phyloP scores from a whole-genome alignment of 2,113 vertebrate genomes.

The Oplegnathus fasciatus region DNA sequence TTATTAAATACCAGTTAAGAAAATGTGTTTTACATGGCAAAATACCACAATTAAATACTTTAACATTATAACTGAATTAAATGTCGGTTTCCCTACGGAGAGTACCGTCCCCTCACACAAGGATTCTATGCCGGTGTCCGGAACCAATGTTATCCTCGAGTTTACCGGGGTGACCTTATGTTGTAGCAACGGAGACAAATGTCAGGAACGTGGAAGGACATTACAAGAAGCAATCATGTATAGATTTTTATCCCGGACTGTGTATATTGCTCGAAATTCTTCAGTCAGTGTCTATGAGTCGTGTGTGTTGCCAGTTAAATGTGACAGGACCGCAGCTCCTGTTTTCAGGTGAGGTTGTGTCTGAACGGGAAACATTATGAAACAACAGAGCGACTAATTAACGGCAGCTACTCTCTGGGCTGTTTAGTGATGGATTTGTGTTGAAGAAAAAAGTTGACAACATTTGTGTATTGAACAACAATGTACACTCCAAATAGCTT shows the following conservation, averaged over 20 bases:
- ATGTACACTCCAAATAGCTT: neutral
- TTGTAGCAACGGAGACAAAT: conserved; percentile 23
- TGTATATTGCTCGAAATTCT: conserved; percentile 34
- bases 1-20: neutral
- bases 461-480: neutral
- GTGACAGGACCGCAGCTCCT: conserved; percentile 26
- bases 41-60: neutral
- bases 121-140: neutral
- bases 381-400: neutral
- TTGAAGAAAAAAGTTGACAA: too few species aligned
- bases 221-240: conserved; percentile 72
- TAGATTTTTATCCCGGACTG: conserved; percentile 50
- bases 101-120: neutral
- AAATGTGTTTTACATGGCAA: rapidly evolving
- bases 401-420: too few species aligned
- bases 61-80: neutral
- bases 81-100: neutral
- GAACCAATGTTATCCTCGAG: conserved; percentile 53
- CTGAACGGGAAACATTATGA: neutral
- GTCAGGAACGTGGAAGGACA: conserved; percentile 70
- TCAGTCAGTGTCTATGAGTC: conserved; percentile 18
- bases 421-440: neutral
- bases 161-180: conserved; percentile 37
- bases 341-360: conserved; percentile 64
- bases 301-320: conserved; percentile 37